Base-by-base conservation (phyloP, 2,888 invertebrate genomes). In the Merodon equestris region DNA sequence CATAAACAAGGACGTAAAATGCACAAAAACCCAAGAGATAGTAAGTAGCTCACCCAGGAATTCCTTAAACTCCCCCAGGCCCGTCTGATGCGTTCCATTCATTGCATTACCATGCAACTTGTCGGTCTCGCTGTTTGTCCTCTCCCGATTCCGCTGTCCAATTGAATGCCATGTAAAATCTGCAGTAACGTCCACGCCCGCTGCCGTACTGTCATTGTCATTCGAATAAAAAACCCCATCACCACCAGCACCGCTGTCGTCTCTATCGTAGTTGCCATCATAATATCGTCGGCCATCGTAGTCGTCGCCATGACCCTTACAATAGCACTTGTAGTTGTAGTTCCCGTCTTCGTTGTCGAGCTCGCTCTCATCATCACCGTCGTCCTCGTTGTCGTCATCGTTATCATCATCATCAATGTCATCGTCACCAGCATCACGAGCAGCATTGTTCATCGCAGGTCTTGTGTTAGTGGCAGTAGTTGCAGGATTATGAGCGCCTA, bases 401-500 rank as follows among this genome's bases (percentile, higher is more conserved):
- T 27, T 27, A 27, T 57, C 51, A n/a, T 38, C 14, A 27, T 38
- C 15, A n/a, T 17, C 40, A 19, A 34, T 40, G 47, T 13, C 36
- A 34, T 47, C 47, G 47, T 44, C 27, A 34, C 45, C 50, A 53
- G 48, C n/a, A 57, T 2, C 7, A 4, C 7, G 3, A 7, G 27
- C 3, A 27, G 27, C 27, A 27, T 27, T 27, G 27, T 27, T 27
- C 27, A 27, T 27, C 27, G 27, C 27, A 27, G 27, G 27, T 4
- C 2, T 7, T 27, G 2, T 27, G 27, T 27, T 27, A 48, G 10
- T n/a, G 13, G 71, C 47, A 58, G 47, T 38, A 15, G 53, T 40
- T 36, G 61, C 58, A 57, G 19, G 34, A 79, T 68, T 73, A 74
- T 68, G 48, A 74, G 44, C 58, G 70, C 79, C 79, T 68, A 60